A percentile compares a stretch with the other conserved stretches of the same genome.
Evolutionary conservation across 2,888 invertebrate genomes (phyloP).

Genomic region (Eurytoma californica): DNA sequence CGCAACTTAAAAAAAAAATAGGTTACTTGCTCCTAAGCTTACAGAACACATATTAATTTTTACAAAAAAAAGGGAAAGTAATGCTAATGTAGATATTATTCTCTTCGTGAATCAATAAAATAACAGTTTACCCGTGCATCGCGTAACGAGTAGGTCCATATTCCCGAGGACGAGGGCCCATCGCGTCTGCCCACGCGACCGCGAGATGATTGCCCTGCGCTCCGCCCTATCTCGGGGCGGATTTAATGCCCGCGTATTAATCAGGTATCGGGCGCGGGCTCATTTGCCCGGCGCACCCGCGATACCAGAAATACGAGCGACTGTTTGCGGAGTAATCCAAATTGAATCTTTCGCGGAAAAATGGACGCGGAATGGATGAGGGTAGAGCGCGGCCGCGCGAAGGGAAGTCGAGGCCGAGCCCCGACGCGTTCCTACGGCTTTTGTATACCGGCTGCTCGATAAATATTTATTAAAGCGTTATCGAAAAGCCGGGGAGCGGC

Average conservation of each 20-base stretch:
- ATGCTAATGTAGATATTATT: no score
- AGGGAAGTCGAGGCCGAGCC: neutral
- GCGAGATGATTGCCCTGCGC: slow-evolving; percentile 29
- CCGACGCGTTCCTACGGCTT: neutral
- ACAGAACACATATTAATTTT: no score
- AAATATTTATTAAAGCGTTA: slow-evolving; percentile 49
- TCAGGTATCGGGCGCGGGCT: slow-evolving; percentile 18
- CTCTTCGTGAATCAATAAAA: no score
- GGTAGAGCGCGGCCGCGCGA: no score
- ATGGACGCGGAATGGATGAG: neutral
- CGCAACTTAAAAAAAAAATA: no score
- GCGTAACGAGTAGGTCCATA: no score
- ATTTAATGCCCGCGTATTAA: slow-evolving; percentile 46
- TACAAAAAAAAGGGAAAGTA: no score
- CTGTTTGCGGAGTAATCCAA: slow-evolving; percentile 19
- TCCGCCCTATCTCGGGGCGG: slow-evolving; percentile 7
- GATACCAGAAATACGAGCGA: neutral
- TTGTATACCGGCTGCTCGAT: slow-evolving; percentile 16
- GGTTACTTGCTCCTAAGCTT: no score
- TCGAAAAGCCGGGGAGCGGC: slow-evolving; percentile 11
- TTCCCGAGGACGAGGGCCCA: no score
- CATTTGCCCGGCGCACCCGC: neutral
- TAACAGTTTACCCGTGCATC: no score
- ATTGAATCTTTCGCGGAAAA: slow-evolving; percentile 27
- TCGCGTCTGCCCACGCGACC: neutral